A percentile compares a stretch with the other conserved stretches of the same genome.
These are phyloP conservation scores for Melolontha melolontha DNA, from an alignment of 2,888 invertebrate species.

Conservation along the genomic window DNA sequence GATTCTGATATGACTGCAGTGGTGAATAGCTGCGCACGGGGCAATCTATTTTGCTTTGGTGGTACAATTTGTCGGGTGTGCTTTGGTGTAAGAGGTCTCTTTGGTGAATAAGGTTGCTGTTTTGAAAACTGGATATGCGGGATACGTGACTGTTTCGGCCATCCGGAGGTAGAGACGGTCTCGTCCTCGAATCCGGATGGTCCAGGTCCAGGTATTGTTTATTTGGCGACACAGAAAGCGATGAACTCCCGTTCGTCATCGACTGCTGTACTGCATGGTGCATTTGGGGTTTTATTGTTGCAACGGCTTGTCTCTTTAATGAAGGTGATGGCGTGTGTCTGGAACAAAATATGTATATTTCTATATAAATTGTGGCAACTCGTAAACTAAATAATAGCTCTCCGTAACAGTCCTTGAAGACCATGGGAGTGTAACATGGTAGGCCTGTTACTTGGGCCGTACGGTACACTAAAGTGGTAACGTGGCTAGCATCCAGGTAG, in stretches of 20 bases:
- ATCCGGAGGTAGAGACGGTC: conserved; percentile 52
- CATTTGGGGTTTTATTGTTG: conserved; percentile 44
- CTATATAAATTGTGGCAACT: not conserved
- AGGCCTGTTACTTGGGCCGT: too few species aligned
- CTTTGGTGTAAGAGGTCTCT: conserved; percentile 56
- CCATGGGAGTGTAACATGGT: too few species aligned
- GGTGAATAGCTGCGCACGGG: conserved; percentile 58
- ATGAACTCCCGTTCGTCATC: conserved; percentile 52
- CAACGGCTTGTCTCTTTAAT: conserved; percentile 34
- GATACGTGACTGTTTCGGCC: conserved; percentile 55
- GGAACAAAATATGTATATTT: conserved; percentile 41
- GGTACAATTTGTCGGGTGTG: conserved; percentile 47
- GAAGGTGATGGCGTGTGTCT: conserved; percentile 54
- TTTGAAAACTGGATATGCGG: conserved; percentile 58
- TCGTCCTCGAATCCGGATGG: conserved; percentile 21
- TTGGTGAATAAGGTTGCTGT: conserved; percentile 42
- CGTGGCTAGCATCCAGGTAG: too few species aligned
- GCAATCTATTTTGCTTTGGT: conserved; percentile 47
- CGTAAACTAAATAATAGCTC: too few species aligned
- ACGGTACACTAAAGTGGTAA: too few species aligned
- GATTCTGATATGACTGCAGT: conserved; percentile 58
- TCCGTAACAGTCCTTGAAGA: too few species aligned
- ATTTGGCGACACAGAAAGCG: conserved; percentile 41
- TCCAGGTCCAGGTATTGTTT: conserved; percentile 39
- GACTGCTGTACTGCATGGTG: conserved; percentile 47